Evolutionary conservation across 2,888 invertebrate genomes (phyloP), one percentile per base, ranked within the genome.

Genomic region (Caenorhabditis wallacei): DNA sequence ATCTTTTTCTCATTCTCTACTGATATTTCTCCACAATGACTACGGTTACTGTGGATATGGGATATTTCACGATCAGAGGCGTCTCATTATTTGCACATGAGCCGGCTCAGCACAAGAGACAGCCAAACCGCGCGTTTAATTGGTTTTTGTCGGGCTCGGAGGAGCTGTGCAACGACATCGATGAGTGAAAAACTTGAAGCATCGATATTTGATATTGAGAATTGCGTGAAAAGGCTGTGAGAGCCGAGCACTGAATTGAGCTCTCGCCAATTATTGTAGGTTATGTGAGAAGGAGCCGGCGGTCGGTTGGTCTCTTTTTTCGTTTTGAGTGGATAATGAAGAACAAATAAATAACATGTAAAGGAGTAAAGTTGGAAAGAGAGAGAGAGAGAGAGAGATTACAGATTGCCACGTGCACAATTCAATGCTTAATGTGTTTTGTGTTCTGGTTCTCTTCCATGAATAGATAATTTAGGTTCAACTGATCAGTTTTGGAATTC

Each of bases 171-270:
- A n/a, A 43, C 43, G 61, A 61, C 11, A 18, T 18, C 40, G 37
- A 59, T 59, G 59, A 22, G 24, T 24, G 61, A 64, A 24, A 63
- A 72, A 46, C 56, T 63, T 56, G 64, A 35, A 64, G 74, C 56
- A 46, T 74, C 56, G 75, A 75, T 75, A 75, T 75, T 75, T 75
- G 75, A 75, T 75, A 75, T 66, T 56, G 51, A 40, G 26, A 66
- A 22, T 30, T 26, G 61, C 37, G 61, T 51, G 61, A 69, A 35
- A 40, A 51, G 57, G 53, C n/a, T n/a, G n/a, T n/a, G n/a, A 22
- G 46, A 22, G 35, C 24, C 18, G 59, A 7, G 54, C 70, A 46
- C 2, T 40, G 22, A 13, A n/a, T 20, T 48, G 26, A 46, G 48
- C 51, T 61, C 24, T 26, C 51, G 30, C 68, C 66, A 66, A 66